Evolutionary conservation across 2,888 invertebrate genomes (phyloP), one percentile per base, ranked within the genome.

Genomic region (Pachydiplax longipennis): DNA sequence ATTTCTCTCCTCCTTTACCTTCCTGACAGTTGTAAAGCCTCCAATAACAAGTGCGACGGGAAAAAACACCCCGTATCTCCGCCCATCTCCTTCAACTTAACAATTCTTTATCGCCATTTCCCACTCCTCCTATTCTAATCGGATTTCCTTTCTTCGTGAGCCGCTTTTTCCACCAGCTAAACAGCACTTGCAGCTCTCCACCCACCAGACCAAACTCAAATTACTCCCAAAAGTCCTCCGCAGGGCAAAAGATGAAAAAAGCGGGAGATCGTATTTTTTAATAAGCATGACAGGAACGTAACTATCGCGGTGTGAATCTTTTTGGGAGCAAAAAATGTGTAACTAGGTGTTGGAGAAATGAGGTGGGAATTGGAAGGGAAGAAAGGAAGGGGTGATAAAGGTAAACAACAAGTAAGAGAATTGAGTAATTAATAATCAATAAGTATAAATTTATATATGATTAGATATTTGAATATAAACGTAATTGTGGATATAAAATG

Each of bases 41-140:
- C 73, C 25, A 73, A 73, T 73, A 73, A 73, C 73, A 73, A 73
- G 31, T 31, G 73, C 73, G 53, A 13, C 73, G 73, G 18, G 25
- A 73, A 73, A 73, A 73, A 31, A 73, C 25, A 25, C 31, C 73
- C 13, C 73, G 25, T 73, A 73, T 73, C 73, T n/a, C 73, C 73
- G 4, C 73, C 65, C 25, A 73, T 73, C 73, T 25, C 31, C 31
- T 13, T 31, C 73, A 73, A 73, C 73, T 65, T 65, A 87, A 87
- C 87, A 37, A 65, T 87, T 37, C 87, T 35, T 61, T 87, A 87
- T 87, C 87, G 58, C 87, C 87, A 61, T 87, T 58, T 58, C 53
- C 83, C 87, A 15, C 73, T 73, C 73, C 18, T 25, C 73, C 2
- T 73, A 73, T 31, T 73, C 31, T 73, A 31, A 73, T 73, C 73